Base-by-base conservation (phyloP, 1,140 invertebrate genomes). In the Drosophila malerkotliana region DNA sequence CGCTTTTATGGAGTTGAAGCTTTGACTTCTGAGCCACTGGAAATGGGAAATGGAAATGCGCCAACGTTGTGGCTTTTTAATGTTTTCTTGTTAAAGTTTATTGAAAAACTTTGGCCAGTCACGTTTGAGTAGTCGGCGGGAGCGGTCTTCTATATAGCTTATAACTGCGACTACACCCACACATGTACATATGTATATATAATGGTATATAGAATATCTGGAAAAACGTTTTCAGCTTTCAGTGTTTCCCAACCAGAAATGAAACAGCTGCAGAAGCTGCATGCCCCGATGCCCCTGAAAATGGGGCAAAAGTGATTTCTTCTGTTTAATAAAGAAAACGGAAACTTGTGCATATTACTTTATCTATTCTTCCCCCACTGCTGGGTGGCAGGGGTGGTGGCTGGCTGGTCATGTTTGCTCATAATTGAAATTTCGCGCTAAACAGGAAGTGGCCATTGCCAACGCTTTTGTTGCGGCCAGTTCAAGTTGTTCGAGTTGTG, bases 71-170 rank as follows among this genome's bases (percentile, higher is more conserved):
- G 83, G 83, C 83, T 87, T 88, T 87, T 88, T 87, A 88, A 88
- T 83, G 83, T 87, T 83, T 87, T 87, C 83, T 88, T 88, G 83
- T 89, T 88, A 88, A 88, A 88, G 83, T 87, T 87, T 87, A 87
- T 87, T 87, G 83, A 87, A 87, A 87, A 88, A 88, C 79, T 88
- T 88, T 88, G 84, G 83, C 75, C 83, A 88, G 83, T 83, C 84
- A 88, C 83, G 83, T 88, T 88, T 88, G 83, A 88, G 83, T 89
- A 88, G 83, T 88, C 83, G 78, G 79, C 79, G 83, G 81, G 77
- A 60, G 66, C 56, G 68, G 66, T 18, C 44, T 15, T 1, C 15
- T 47, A 24, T 79, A 47, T 79, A 71, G 73, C 79, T 83, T 88
- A 88, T 77, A 87, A 63, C 55, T 52, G 34, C 14, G 32, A 60